Evolutionary conservation across 2,113 vertebrate genomes (phyloP).

Genomic region (Istiophorus platypterus): DNA sequence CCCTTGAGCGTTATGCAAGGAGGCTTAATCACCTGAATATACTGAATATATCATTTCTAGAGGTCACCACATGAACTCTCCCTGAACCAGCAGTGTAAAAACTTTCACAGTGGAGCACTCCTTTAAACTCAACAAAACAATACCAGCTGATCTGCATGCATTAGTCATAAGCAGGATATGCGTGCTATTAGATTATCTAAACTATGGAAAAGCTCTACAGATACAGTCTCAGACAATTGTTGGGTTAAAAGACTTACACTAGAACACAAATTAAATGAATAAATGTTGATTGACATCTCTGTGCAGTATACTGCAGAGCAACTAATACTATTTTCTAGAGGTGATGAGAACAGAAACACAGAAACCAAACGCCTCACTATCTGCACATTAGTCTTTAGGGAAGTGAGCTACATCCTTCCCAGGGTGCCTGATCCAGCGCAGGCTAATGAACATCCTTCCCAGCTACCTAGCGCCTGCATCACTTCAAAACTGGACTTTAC

Average conservation of each 20-base stretch:
- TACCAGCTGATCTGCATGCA: constrained; percentile 45
- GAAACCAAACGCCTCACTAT: neutral
- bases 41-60: constrained; percentile 33
- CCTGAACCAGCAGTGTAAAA: constrained; percentile 39
- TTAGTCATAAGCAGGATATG: constrained; percentile 24
- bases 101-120: constrained; percentile 38
- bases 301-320: neutral
- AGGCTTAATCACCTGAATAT: constrained; percentile 34
- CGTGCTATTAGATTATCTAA: neutral
- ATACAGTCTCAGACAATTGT: neutral
- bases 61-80: constrained; percentile 48
- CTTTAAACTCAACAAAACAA: constrained; percentile 39
- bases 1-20: constrained; percentile 20
- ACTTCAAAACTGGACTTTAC: constrained; percentile 56
- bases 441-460: constrained; percentile 60
- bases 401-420: constrained; percentile 64
- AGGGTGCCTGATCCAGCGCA: constrained; percentile 29
- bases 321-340: neutral
- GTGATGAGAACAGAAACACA: constrained; percentile 24
- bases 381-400: constrained; percentile 53
- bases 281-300: constrained; percentile 1
- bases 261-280: neutral
- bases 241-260: neutral
- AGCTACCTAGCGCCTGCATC: constrained; percentile 42
- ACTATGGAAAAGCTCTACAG: neutral